A percentile compares a stretch with the other conserved stretches of the same genome.
These are phyloP conservation scores for Hemiprocne comata DNA, from an alignment of 2,113 vertebrate genomes.

Conservation along the genomic window DNA sequence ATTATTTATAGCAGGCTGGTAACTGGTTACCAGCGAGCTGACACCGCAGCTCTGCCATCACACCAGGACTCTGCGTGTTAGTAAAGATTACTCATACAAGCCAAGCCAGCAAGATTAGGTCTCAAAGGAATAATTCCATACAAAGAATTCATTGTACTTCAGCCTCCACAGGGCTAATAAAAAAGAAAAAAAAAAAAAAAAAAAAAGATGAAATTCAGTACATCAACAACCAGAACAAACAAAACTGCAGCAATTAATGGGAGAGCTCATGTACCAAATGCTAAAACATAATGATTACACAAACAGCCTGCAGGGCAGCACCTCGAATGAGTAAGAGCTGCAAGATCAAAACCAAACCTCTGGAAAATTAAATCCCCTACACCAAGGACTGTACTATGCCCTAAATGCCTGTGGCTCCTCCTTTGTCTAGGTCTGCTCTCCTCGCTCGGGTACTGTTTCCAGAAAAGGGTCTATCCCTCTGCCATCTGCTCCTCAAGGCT, in stretches of 20 bases:
- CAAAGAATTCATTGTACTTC: conserved; percentile 66
- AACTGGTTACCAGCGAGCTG: background rate
- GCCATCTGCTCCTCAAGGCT: conserved; percentile 44
- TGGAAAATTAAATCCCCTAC: conserved; percentile 55
- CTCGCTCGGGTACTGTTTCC: background rate
- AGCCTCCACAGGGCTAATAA: conserved; percentile 42
- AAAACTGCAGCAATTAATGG: conserved; percentile 62
- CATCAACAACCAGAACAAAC: conserved; percentile 57
- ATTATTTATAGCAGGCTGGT: background rate
- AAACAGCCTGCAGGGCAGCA: background rate
- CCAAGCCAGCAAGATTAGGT: conserved; percentile 38
- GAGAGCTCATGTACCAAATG: conserved; percentile 17
- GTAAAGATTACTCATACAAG: conserved; percentile 40
- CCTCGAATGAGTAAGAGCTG: background rate
- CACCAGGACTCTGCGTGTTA: background rate
- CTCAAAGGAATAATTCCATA: conserved; percentile 51
- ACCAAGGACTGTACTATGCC: conserved; percentile 29
- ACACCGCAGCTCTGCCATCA: background rate
- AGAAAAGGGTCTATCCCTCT: background rate
- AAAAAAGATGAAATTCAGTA: background rate
- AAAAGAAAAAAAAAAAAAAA: background rate
- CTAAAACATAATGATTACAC: conserved; percentile 39
- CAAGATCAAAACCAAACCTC: conserved; percentile 46
- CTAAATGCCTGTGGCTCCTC: conserved; percentile 54
- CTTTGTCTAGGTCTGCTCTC: background rate